A percentile compares a stretch with the other conserved stretches of the same genome.
phyloP scores from a whole-genome alignment of 2,797 vertebrate genomes.

The Gymnoscopelus microlampas region DNA sequence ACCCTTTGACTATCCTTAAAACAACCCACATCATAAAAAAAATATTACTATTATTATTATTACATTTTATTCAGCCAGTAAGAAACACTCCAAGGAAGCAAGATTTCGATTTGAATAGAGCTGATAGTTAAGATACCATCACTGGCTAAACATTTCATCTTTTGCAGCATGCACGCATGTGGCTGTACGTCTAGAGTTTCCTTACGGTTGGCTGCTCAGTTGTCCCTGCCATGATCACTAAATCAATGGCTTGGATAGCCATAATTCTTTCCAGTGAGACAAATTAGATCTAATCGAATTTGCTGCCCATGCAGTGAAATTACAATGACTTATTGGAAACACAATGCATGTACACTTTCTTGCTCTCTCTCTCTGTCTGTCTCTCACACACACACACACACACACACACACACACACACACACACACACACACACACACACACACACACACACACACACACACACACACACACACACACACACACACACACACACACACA shows the following conservation, averaged over 20 bases:
- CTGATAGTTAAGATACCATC: too few species aligned
- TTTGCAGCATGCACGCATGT: conserved; percentile 43
- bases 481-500: neutral
- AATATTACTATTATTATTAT: too few species aligned
- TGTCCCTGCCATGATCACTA: conserved; percentile 18
- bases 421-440: neutral
- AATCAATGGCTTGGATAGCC: conserved; percentile 38
- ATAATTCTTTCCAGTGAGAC: conserved; percentile 37
- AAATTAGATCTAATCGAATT: conserved; percentile 63
- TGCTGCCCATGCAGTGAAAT: conserved; percentile 23
- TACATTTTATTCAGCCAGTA: neutral
- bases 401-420: neutral
- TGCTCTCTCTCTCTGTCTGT: neutral
- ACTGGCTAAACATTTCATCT: conserved; percentile 18
- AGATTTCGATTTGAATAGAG: neutral
- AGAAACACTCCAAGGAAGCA: neutral
- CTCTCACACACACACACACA: neutral
- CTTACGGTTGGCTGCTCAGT: neutral
- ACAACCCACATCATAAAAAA: too few species aligned
- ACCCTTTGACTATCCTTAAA: too few species aligned
- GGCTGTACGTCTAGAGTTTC: conserved; percentile 6
- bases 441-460: neutral
- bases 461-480: neutral
- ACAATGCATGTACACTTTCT: conserved; percentile 28
- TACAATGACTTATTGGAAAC: conserved; percentile 26